Evolutionary conservation across 2,113 vertebrate species (phyloP).

Genomic region (Toxostoma redivivum): DNA sequence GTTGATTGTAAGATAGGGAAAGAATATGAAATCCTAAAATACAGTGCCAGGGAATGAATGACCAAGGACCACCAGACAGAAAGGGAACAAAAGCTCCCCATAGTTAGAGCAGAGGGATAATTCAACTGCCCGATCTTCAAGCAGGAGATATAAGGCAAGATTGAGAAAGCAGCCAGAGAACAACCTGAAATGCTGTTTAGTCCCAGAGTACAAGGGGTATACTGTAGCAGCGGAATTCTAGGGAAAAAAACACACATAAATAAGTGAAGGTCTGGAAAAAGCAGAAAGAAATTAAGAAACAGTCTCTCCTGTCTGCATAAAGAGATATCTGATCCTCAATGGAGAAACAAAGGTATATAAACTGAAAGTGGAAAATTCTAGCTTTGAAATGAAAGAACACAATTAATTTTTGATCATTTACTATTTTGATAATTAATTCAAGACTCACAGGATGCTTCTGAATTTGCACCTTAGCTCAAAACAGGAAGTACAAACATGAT

Average conservation of each 20-base stretch:
- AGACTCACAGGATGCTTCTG: neutral
- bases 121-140: neutral
- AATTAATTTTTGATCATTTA: neutral
- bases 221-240: neutral
- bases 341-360: neutral
- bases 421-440: neutral
- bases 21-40: neutral
- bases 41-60: neutral
- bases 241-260: neutral
- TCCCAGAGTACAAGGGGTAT: neutral
- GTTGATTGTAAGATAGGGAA: neutral
- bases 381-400: neutral
- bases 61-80: neutral
- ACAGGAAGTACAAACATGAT: neutral
- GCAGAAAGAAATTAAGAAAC: neutral
- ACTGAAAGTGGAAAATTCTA: neutral
- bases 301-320: neutral
- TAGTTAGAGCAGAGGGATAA: accelerated
- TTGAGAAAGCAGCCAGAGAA: neutral
- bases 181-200: neutral
- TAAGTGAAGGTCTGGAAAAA: neutral
- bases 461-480: neutral
- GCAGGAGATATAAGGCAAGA: neutral
- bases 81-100: neutral
- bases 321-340: neutral